Evolutionary conservation across 2,113 vertebrate species (phyloP).

Genomic region (Uria aalge): DNA sequence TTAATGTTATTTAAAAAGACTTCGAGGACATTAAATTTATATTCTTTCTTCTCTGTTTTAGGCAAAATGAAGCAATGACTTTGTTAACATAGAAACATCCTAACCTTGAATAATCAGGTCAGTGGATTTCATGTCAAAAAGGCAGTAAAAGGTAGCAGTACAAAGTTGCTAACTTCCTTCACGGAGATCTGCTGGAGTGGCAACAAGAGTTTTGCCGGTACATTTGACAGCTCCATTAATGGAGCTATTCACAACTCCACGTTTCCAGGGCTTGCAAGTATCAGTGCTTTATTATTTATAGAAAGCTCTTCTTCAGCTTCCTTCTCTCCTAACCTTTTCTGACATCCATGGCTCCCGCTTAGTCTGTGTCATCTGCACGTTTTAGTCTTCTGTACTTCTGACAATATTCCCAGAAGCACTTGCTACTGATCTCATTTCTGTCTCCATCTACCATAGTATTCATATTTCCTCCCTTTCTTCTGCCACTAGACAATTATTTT

Average conservation of each 20-base stretch:
- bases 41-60: neutral
- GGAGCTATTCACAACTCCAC: neutral
- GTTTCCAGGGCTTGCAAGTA: neutral
- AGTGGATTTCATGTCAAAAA: neutral
- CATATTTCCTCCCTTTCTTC: neutral
- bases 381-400: neutral
- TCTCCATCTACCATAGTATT: neutral
- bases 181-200: neutral
- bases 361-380: neutral
- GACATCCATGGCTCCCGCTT: neutral
- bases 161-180: neutral
- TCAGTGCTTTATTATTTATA: neutral
- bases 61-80: neutral
- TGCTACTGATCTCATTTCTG: neutral
- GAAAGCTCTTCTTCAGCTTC: neutral
- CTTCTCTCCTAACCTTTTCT: neutral
- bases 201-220: neutral
- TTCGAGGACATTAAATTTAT: neutral
- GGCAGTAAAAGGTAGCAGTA: neutral
- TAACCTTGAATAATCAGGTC: conserved; percentile 3
- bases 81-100: neutral
- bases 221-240: neutral
- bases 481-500: neutral
- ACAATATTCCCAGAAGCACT: neutral
- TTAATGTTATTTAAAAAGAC: neutral